A percentile compares a stretch with the other conserved stretches of the same genome.
Conservation (phyloP, 2,797 vertebrate species). For the Neosilurus mollespiculum region DNA sequence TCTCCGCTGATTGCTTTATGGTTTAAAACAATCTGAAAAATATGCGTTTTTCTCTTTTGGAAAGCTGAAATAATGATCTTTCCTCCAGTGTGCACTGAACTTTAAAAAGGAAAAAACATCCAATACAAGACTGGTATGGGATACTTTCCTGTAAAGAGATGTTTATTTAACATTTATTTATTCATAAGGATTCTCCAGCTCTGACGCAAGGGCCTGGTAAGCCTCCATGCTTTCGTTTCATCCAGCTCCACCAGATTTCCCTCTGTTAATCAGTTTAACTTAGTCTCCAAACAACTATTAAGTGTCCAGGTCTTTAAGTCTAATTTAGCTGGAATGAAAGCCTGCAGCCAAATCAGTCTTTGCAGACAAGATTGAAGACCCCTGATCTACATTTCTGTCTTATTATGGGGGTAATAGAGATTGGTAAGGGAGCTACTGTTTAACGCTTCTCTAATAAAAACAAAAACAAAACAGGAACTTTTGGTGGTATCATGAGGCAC, state of each 20-base stretch:
- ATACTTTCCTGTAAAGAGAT: neutral
- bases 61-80: too few species aligned
- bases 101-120: neutral
- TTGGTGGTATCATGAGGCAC: too few species aligned
- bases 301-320: too few species aligned
- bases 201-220: neutral
- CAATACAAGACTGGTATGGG: neutral
- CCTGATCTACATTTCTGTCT: neutral
- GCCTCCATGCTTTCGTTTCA: too few species aligned
- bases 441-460: neutral
- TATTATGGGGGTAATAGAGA: neutral
- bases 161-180: neutral
- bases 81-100: too few species aligned
- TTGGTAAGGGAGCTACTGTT: neutral
- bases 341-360: neutral
- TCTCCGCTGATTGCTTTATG: too few species aligned
- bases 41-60: too few species aligned
- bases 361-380: neutral
- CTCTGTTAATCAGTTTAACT: neutral
- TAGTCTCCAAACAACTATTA: too few species aligned
- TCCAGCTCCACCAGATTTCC: neutral
- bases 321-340: neutral
- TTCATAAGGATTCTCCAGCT: too few species aligned
- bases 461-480: neutral
- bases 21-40: too few species aligned